These are phyloP conservation scores for Dryas iulia DNA, from an alignment of 1,140 invertebrate species.

Conservation along the genomic window DNA sequence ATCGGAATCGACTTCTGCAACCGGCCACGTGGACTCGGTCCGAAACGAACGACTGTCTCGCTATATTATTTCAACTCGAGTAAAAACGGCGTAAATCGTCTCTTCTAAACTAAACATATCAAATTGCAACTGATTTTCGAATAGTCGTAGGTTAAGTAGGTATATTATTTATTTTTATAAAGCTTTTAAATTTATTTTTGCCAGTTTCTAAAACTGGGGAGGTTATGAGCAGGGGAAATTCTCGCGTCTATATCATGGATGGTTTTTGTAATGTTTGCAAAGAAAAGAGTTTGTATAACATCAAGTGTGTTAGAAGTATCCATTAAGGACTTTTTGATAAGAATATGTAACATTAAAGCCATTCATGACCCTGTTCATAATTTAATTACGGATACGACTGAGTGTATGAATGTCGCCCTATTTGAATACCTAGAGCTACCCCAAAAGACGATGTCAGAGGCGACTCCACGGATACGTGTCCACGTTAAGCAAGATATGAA, in stretches of 20 bases:
- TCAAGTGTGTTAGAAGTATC: no score
- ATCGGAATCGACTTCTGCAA: constrained; percentile 47
- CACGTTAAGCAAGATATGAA: constrained; percentile 73
- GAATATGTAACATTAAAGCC: not conserved
- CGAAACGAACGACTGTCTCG: constrained; percentile 33
- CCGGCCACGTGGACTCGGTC: constrained; percentile 66
- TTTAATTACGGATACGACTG: constrained; percentile 29
- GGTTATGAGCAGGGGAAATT: constrained; percentile 41
- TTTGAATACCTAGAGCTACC: constrained; percentile 34
- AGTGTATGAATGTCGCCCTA: constrained; percentile 46
- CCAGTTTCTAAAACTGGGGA: constrained; percentile 33
- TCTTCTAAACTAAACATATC: constrained; percentile 7
- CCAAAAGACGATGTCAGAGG: constrained; percentile 63
- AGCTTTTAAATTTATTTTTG: constrained; percentile 8
- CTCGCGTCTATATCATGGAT: constrained; percentile 56
- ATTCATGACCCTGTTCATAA: constrained; percentile 27
- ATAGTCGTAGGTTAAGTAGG: constrained; percentile 39
- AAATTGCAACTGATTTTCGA: constrained; percentile 42
- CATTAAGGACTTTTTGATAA: constrained; percentile 14
- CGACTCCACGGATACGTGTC: constrained; percentile 68
- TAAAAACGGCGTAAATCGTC: constrained; percentile 17
- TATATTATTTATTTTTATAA: constrained; percentile 19
- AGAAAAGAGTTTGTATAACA: not conserved
- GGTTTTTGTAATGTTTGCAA: not conserved
- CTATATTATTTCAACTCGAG: constrained; percentile 29